phyloP scores from a whole-genome alignment of 2,888 invertebrate genomes.

The Cartodere bifasciata region DNA sequence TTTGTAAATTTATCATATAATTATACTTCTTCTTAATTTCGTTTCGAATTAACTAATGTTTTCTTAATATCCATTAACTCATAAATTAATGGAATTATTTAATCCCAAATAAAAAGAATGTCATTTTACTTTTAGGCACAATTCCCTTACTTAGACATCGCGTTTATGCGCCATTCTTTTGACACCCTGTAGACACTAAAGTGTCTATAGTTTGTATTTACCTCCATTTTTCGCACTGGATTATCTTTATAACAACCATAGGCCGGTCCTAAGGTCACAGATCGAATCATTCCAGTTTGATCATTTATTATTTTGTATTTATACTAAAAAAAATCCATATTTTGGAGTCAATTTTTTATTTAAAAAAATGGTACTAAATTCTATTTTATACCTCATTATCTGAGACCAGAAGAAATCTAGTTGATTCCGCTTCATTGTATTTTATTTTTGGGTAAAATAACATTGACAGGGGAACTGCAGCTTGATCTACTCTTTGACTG shows the following conservation, averaged over 20 bases:
- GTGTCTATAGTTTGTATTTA: conserved; percentile 17
- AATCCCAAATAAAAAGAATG: no score
- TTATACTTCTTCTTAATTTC: no score
- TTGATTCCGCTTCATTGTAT: conserved; percentile 11
- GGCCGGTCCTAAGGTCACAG: conserved; percentile 55
- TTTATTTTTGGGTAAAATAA: conserved; percentile 14
- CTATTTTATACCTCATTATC: conserved; percentile 45
- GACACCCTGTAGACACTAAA: no score
- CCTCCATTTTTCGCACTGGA: conserved; percentile 41
- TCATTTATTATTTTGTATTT: conserved; percentile 59
- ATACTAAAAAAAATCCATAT: conserved; percentile 34
- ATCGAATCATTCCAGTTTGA: conserved; percentile 48
- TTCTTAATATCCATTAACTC: no score
- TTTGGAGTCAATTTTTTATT: conserved; percentile 3
- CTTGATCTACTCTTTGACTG: conserved; percentile 49
- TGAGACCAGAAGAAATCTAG: conserved; percentile 40
- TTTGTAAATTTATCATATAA: no score
- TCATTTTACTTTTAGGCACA: no score
- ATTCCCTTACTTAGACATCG: no score
- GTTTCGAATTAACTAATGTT: no score
- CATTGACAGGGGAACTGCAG: conserved; percentile 42
- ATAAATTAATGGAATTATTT: no score
- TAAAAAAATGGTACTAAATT: conserved; percentile 2
- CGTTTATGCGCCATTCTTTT: no score
- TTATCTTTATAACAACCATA: conserved; percentile 39